Conservation (phyloP, 2,797 vertebrate species). For the Xiphophorus birchmanni region DNA sequence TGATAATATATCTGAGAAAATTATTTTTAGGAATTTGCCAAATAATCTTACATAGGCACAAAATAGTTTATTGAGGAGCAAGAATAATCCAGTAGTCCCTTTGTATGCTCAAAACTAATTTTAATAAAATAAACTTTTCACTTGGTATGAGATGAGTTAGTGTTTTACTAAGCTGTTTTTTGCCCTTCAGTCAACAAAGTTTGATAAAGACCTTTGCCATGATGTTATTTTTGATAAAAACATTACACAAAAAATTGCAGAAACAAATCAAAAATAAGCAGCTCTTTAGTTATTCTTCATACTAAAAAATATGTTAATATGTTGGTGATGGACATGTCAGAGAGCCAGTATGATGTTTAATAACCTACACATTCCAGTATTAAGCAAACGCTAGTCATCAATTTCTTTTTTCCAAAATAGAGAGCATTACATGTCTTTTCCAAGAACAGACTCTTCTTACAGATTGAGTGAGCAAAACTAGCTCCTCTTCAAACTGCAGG, state of each 20-base stretch:
- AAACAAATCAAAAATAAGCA: conserved; percentile 6
- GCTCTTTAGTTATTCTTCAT: conserved; percentile 9
- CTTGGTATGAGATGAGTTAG: not conserved
- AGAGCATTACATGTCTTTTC: conserved; percentile 41
- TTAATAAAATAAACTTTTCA: not conserved
- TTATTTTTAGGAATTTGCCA: not conserved
- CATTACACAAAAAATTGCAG: not conserved
- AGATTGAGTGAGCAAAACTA: conserved; percentile 24
- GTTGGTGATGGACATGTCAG: conserved; percentile 10
- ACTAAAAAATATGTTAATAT: not conserved
- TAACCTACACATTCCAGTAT: conserved; percentile 32
- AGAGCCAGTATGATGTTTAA: conserved; percentile 16
- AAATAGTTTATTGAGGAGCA: not conserved
- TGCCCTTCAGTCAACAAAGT: not conserved
- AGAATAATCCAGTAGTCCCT: not conserved
- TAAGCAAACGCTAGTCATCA: conserved; percentile 35
- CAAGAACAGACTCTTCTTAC: conserved; percentile 49
- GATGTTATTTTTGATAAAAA: not conserved
- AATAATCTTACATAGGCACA: not conserved
- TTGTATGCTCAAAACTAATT: not conserved
- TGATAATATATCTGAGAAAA: not conserved
- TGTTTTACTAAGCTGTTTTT: not conserved
- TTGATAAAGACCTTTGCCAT: not conserved
- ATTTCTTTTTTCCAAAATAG: conserved; percentile 30
- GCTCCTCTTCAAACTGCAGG: conserved; percentile 17